Conservation (phyloP, 2,113 vertebrate genomes). For the Macroglossus sobrinus region DNA sequence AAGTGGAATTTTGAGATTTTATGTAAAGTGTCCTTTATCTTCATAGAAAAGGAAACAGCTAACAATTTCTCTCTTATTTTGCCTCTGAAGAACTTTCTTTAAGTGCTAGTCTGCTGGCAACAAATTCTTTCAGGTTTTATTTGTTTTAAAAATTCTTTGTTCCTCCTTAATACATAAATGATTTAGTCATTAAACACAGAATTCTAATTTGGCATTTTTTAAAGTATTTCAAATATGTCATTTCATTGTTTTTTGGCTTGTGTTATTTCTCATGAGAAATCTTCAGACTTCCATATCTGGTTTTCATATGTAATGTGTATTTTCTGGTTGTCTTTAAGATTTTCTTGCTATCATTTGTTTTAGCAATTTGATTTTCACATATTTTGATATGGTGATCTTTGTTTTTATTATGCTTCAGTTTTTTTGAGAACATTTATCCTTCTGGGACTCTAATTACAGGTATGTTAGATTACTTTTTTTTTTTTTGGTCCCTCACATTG, state of each 20-base stretch:
- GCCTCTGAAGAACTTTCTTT: neutral
- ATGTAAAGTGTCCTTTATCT: too few species aligned
- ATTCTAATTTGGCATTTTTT: neutral
- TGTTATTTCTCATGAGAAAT: neutral
- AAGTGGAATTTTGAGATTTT: too few species aligned
- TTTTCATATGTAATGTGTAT: neutral
- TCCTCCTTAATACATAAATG: neutral
- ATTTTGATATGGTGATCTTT: neutral
- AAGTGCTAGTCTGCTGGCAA: neutral
- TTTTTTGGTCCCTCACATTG: neutral
- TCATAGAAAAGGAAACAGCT: too few species aligned
- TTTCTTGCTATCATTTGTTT: neutral
- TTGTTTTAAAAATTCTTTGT: neutral
- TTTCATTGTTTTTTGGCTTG: neutral
- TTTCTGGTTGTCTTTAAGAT: neutral
- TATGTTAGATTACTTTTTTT: neutral
- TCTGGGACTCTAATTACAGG: neutral
- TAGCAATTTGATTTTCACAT: neutral
- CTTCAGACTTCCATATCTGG: neutral
- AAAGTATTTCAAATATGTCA: neutral
- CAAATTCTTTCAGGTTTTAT: neutral
- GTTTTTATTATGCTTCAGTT: neutral
- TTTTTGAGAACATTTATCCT: neutral
- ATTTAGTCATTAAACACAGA: neutral
- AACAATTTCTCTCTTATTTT: neutral